Conservation (phyloP, 2,113 vertebrate genomes). For the Oostethus manadensis region DNA sequence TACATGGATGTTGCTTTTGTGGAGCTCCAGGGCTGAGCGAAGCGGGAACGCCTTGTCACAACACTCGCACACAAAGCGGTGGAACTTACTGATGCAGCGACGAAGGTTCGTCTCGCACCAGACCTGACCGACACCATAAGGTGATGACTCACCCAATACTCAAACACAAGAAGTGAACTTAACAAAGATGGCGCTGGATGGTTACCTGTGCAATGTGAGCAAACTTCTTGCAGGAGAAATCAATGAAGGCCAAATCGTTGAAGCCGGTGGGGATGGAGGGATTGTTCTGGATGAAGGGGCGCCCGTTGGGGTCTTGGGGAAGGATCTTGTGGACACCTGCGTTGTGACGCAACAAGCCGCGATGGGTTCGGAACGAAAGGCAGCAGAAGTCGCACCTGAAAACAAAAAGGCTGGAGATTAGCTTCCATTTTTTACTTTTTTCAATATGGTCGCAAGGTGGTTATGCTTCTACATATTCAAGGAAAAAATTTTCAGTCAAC, state of each 20-base stretch:
- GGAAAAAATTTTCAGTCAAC: too few relatives aligned
- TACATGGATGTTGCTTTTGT: conserved; percentile 71
- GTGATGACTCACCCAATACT: too few relatives aligned
- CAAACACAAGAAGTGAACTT: too few relatives aligned
- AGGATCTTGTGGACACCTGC: conserved; percentile 89
- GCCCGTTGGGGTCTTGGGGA: conserved; percentile 84
- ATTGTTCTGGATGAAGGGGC: conserved; percentile 97
- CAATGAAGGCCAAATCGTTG: conserved; percentile 94
- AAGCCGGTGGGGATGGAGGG: conserved; percentile 94
- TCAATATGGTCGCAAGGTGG: conserved; percentile 8
- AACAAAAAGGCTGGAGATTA: not conserved
- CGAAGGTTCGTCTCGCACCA: conserved; percentile 97
- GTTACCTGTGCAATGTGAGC: conserved; percentile 91
- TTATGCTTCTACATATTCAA: too few relatives aligned
- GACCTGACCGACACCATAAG: conserved; percentile 66
- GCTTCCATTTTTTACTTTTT: not conserved
- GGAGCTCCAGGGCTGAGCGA: conserved; percentile 80
- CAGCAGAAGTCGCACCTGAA: conserved; percentile 91
- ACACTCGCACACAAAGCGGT: conserved; percentile 85
- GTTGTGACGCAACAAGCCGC: conserved; percentile 89
- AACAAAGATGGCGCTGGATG: too few relatives aligned
- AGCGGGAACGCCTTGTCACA: conserved; percentile 97
- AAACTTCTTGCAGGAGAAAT: conserved; percentile 97
- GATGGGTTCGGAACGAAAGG: conserved; percentile 89
- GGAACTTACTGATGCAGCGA: conserved; percentile 89